These are phyloP conservation scores for Diarsia dahlii DNA, from an alignment of 2,888 invertebrate genomes.

Conservation along the genomic window DNA sequence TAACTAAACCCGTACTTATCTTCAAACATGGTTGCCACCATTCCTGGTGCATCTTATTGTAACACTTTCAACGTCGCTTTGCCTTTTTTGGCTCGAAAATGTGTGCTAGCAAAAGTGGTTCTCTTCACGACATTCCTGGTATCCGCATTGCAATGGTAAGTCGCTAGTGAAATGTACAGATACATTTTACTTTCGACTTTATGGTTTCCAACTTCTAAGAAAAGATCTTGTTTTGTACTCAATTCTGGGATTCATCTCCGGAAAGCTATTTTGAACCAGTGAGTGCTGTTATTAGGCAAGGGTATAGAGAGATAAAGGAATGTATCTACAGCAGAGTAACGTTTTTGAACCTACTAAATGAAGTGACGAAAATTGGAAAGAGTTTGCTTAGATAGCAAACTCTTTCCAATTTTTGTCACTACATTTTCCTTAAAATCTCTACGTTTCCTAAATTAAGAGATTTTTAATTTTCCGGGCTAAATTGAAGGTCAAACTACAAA, in stretches of 20 bases:
- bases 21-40: not conserved
- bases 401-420: no score
- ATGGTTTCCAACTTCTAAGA: not conserved
- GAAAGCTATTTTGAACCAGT: not conserved
- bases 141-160: conserved; percentile 33
- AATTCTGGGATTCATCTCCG: not conserved
- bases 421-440: no score
- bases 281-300: no score
- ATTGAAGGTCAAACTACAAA: no score
- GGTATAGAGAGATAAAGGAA: not conserved
- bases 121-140: conserved; percentile 4
- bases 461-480: no score
- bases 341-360: no score
- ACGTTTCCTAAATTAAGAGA: no score
- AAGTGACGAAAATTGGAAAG: no score
- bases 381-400: no score
- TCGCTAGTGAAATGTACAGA: not conserved
- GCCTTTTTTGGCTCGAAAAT: conserved; percentile 6
- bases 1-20: not conserved
- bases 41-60: not conserved
- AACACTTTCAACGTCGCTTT: not conserved
- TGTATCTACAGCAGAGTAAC: not conserved
- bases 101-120: conserved; percentile 35
- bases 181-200: not conserved
- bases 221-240: not conserved